phyloP scores from a whole-genome alignment of 2,797 vertebrate genomes.

The Gymnoscopelus braueri region DNA sequence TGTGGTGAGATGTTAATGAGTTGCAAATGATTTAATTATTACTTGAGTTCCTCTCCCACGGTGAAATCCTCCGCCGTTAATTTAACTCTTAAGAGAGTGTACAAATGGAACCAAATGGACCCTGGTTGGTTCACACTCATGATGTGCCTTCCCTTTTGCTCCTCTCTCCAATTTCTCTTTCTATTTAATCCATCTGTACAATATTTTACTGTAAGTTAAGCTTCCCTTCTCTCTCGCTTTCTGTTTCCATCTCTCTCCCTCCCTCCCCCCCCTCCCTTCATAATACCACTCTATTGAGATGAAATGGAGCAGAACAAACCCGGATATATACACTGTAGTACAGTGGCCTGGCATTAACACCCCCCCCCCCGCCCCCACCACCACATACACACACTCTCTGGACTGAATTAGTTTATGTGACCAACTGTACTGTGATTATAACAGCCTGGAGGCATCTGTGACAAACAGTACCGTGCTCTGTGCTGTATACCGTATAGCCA shows the following conservation, averaged over 20 bases:
- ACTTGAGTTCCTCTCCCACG: too few species aligned
- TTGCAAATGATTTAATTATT: too few species aligned
- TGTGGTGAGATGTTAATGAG: too few species aligned
- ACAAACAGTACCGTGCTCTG: background rate
- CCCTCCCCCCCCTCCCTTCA: slow-evolving; percentile 1
- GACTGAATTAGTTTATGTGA: background rate
- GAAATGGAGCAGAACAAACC: slow-evolving; percentile 11
- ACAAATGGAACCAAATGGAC: too few species aligned
- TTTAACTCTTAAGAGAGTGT: too few species aligned
- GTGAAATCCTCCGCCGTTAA: too few species aligned
- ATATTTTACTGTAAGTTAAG: background rate
- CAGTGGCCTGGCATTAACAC: background rate
- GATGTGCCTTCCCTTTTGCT: too few species aligned
- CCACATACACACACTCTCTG: background rate
- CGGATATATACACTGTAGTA: background rate
- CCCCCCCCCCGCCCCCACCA: background rate
- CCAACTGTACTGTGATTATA: background rate
- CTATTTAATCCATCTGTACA: background rate
- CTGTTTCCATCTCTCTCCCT: background rate
- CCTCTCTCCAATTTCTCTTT: background rate
- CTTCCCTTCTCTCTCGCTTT: background rate
- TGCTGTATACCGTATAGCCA: background rate
- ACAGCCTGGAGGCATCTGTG: background rate
- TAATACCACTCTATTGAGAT: slow-evolving; percentile 9
- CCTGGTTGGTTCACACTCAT: too few species aligned